Base-by-base conservation (phyloP, 2,888 invertebrate species). In the Cerastis rubricosa region DNA sequence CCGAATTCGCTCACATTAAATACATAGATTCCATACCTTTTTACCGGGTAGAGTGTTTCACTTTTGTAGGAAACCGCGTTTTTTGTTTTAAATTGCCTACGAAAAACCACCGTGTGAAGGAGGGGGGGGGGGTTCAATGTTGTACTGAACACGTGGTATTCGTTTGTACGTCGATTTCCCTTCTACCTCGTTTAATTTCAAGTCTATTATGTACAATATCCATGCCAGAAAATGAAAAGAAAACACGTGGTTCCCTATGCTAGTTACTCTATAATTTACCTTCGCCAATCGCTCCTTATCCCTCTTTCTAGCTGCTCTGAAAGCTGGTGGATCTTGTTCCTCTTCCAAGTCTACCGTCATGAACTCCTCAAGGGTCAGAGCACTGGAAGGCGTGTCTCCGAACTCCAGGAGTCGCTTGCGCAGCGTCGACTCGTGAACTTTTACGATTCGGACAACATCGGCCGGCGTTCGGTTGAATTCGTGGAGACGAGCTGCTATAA, bases 261-360 rank as follows among this genome's bases (percentile, higher is more conserved):
- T 65, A 78, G 25, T 81, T 78, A 81, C 81, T 81, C 81, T 64
- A 40, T 74, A 14, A 75, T 63, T n/a, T 93, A 98, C 98, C 97
- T 97, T 98, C 91, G 98, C 98, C 82, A 99, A 95, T 47, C 98
- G 97, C 89, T 99, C 99, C 85, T 98, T 98, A 91, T 99, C 99
- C 90, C 98, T 98, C 91, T 98, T 98, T 74, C 99, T 97, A 0
- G 99, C 99, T 1, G 98, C 98, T 93, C 99, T 99, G 92, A 99
- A 99, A 2, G 99, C 98, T 0, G 99, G 99, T 14, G 99, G 99
- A 65, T 99, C 99, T 93, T 99, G 99, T 91, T 99, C 99, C 88
- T 99, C 99, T 92, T 99, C 99, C 87, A 99, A 96, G 93, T 99
- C 99, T 0, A 99, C 99, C 0, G 98, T 98, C 98, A 99, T 98